Percentiles rank a stretch among this genome's conserved stretches.
Evolutionary conservation across 2,888 invertebrate species (phyloP).

Genomic region (Mamestra brassicae): DNA sequence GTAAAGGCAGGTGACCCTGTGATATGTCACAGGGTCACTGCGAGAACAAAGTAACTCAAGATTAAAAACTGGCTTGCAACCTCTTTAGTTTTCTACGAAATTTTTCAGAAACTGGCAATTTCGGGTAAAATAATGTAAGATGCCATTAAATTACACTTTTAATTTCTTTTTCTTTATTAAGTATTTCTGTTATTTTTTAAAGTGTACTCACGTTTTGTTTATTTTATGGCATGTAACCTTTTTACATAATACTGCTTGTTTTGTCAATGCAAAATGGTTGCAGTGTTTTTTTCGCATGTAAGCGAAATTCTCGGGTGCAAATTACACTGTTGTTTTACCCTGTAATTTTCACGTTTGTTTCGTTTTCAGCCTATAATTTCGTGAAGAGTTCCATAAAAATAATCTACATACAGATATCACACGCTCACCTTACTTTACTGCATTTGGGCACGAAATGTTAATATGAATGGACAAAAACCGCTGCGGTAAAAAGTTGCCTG

Average conservation of each 20-base stretch:
- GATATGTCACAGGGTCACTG: no score
- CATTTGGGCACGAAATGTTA: slow-evolving; percentile 28
- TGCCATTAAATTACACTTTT: not conserved
- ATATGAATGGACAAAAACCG: slow-evolving; percentile 41
- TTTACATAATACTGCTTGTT: not conserved
- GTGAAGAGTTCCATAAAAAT: slow-evolving; percentile 31
- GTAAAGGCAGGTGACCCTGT: no score
- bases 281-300: not conserved
- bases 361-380: slow-evolving; percentile 9
- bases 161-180: not conserved
- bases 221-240: not conserved
- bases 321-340: no score
- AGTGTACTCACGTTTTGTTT: not conserved
- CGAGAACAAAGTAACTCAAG: no score
- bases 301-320: not conserved
- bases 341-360: slow-evolving; percentile 3
- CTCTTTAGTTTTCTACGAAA: not conserved
- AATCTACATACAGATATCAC: slow-evolving; percentile 28
- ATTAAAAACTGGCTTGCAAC: no score
- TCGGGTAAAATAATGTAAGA: slow-evolving; percentile 5
- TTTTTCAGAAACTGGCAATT: slow-evolving; percentile 6
- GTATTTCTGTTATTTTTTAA: not conserved
- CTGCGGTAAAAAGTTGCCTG: slow-evolving; percentile 31
- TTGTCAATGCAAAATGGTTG: not conserved
- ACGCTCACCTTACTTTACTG: slow-evolving; percentile 24